These are phyloP conservation scores for Hoplostethus mediterraneus DNA, from an alignment of 2,797 vertebrate genomes.

Conservation along the genomic window DNA sequence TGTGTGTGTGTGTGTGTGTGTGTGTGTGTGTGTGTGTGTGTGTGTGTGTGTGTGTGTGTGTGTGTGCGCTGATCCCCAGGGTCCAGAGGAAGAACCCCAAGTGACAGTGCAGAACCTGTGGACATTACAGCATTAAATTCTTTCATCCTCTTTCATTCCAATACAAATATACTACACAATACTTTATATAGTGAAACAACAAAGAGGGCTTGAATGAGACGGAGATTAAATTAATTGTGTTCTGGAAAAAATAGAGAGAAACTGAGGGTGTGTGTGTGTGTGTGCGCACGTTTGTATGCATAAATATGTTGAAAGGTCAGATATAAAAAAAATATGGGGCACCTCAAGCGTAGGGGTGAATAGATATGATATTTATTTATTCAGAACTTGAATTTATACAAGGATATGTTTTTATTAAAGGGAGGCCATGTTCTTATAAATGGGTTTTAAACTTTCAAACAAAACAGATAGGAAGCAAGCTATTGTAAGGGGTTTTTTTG, in stretches of 20 bases:
- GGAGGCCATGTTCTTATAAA: constrained; percentile 57
- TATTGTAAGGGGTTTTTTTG: background rate
- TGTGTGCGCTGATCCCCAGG: constrained; percentile 35
- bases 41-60: constrained; percentile 25
- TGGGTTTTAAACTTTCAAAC: constrained; percentile 63
- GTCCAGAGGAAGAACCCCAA: constrained; percentile 33
- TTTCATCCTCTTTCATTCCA: constrained; percentile 33
- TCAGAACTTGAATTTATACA: constrained; percentile 48
- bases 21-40: constrained; percentile 20
- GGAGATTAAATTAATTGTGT: background rate
- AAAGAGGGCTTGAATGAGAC: background rate
- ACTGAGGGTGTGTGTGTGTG: background rate
- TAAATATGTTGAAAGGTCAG: constrained; percentile 53
- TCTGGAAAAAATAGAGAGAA: background rate
- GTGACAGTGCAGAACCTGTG: constrained; percentile 41
- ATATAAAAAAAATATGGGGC: constrained; percentile 29
- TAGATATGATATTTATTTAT: constrained; percentile 65
- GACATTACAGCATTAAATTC: constrained; percentile 52
- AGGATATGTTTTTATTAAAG: constrained; percentile 48
- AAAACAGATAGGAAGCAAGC: constrained; percentile 21
- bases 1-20: constrained; percentile 34
- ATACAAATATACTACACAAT: constrained; percentile 46
- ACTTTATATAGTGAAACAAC: constrained; percentile 48
- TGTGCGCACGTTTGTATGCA: background rate
- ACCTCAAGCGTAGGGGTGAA: constrained; percentile 45